A percentile compares a stretch with the other conserved stretches of the same genome.
phyloP scores from a whole-genome alignment of 2,888 invertebrate species.

The Eristalinus aeneus region DNA sequence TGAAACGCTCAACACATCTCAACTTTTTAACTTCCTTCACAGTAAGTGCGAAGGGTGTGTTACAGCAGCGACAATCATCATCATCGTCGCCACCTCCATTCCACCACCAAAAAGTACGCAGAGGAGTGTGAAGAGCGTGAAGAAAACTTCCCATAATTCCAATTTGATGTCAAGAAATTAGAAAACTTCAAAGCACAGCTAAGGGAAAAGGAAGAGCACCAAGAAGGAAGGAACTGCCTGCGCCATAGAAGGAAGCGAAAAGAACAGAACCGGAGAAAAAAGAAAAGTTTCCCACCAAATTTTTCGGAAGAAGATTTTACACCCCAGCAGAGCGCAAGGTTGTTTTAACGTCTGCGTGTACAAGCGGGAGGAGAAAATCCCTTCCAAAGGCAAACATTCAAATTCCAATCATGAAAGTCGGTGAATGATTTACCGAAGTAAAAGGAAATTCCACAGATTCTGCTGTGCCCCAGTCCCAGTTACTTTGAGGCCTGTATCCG shows the following conservation, averaged over 20 bases:
- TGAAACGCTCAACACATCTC: neutral
- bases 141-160: slow-evolving; percentile 56
- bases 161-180: slow-evolving; percentile 66
- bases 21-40: slow-evolving; percentile 6
- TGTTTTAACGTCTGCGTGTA: neutral
- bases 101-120: neutral
- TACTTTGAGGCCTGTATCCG: neutral
- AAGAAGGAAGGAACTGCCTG: neutral
- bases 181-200: slow-evolving; percentile 57
- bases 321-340: neutral
- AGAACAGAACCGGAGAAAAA: slow-evolving; percentile 7
- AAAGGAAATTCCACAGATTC: slow-evolving; percentile 14
- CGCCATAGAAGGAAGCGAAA: neutral
- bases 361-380: slow-evolving; percentile 2
- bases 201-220: neutral
- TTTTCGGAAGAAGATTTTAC: slow-evolving; percentile 7
- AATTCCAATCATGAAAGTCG: slow-evolving; percentile 69
- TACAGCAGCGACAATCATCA: neutral
- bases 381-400: slow-evolving; percentile 59
- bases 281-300: slow-evolving; percentile 39
- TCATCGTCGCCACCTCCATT: neutral
- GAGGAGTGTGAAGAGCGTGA: slow-evolving; percentile 1
- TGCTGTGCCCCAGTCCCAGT: neutral
- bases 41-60: neutral
- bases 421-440: slow-evolving; percentile 60